Base-by-base conservation (phyloP, 2,113 vertebrate genomes). In the Machaerirhynchus nigripectus region DNA sequence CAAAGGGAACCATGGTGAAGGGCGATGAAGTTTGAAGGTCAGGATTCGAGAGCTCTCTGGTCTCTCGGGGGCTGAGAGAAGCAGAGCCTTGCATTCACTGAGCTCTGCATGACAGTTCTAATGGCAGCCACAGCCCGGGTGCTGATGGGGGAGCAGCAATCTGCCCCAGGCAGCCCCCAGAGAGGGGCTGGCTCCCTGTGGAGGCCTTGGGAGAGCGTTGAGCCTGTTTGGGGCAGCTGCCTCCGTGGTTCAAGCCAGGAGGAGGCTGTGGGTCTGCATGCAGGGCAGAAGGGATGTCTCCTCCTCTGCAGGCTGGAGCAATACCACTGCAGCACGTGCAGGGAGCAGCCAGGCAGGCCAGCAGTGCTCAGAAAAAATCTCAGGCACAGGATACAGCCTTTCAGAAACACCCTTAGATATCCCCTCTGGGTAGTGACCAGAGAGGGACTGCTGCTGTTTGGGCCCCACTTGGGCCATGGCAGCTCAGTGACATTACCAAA, bases 31-130 rank as follows among this genome's bases (percentile, higher is more conserved):
- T 77, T 59, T 95, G 87, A 91, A 91, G 82, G 95, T 93, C 84
- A 90, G 21, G 22, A 94, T 65, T 87, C 67, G 61, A 80, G 71
- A 84, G 44, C 35, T 56, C 56, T 71, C 61, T 52, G 74, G 16
- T 93, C 65, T 69, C 82, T 21, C 0, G 0, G n/a, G 67, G 27
- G 15, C 84, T 68, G 49, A 82, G 24, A 71, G 65, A 79, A 60
- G 74, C 40, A 93, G 60, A 67, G 19, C 16, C 24, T 82, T 7
- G 5, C 42, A 33, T 40, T 61, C 74, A 46, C 17, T 0, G 5
- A 87, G 59, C 52, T 78, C 84, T 57, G 57, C 37, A 10, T 0
- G 0, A n/a, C 1, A 3, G 20, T 42, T 31, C 42, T 2, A 0
- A 46, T 17, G 44, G n/a, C 67, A 89, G 69, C 31, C 87, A 61